These are phyloP conservation scores for Characodon lateralis DNA, from an alignment of 2,797 vertebrate species.

Conservation along the genomic window DNA sequence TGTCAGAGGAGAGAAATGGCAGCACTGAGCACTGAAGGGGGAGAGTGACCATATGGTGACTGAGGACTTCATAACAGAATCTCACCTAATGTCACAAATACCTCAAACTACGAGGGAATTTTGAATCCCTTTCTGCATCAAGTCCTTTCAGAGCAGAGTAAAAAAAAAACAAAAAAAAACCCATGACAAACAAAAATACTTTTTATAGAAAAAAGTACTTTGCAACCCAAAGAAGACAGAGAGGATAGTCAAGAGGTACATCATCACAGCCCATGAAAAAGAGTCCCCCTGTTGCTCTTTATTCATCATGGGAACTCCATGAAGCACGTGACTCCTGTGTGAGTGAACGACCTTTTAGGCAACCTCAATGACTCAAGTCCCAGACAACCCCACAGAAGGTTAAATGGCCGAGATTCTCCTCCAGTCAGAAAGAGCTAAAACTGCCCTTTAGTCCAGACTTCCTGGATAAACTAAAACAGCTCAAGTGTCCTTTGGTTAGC, in stretches of 20 bases:
- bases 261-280: not conserved
- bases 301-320: not conserved
- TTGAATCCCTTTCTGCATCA: not conserved
- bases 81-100: slow-evolving; percentile 16
- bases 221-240: not conserved
- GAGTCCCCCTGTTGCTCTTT: not conserved
- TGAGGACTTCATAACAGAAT: slow-evolving; percentile 9
- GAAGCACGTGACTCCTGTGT: not conserved
- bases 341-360: not conserved
- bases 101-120: not conserved
- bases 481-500: not conserved
- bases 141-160: not conserved
- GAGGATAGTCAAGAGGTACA: not conserved
- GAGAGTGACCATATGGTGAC: not conserved
- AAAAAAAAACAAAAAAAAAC: not conserved
- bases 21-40: slow-evolving; percentile 1
- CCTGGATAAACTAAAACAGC: not conserved
- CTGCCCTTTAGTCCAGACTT: not conserved
- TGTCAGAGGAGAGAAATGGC: slow-evolving; percentile 5
- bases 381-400: slow-evolving; percentile 8
- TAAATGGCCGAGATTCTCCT: not conserved
- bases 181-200: rapidly evolving
- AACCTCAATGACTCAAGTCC: not conserved
- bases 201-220: not conserved
- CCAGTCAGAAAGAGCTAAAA: not conserved